Evolutionary conservation across 2,797 vertebrate species (phyloP).

Genomic region (Pseudopleuronectes americanus): DNA sequence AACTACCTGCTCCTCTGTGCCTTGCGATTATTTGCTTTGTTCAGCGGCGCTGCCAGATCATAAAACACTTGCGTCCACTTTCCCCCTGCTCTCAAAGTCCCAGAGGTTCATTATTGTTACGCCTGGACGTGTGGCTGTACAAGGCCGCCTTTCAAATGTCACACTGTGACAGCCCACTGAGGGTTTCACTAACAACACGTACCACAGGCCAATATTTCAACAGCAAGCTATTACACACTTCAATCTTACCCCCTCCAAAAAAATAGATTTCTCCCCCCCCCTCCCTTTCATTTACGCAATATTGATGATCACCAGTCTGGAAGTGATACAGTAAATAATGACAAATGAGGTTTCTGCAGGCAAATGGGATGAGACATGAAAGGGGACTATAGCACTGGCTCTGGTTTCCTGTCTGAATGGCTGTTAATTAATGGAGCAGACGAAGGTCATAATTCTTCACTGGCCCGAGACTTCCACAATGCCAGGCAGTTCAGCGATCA

Average conservation of each 20-base stretch:
- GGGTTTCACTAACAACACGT: slow-evolving; percentile 49
- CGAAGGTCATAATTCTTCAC: slow-evolving; percentile 70
- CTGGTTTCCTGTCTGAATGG: slow-evolving; percentile 82
- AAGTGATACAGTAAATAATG: slow-evolving; percentile 77
- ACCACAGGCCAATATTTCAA: slow-evolving; percentile 53
- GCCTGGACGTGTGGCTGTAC: slow-evolving; percentile 77
- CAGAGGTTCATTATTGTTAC: slow-evolving; percentile 76
- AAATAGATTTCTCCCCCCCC: too few relatives aligned
- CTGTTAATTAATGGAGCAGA: slow-evolving; percentile 84
- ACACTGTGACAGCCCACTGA: slow-evolving; percentile 64
- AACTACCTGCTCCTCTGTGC: slow-evolving; percentile 84
- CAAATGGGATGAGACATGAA: slow-evolving; percentile 81
- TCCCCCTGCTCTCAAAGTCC: slow-evolving; percentile 66
- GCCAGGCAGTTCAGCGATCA: slow-evolving; percentile 61
- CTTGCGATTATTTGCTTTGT: slow-evolving; percentile 84
- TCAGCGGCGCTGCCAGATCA: slow-evolving; percentile 76
- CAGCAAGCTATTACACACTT: slow-evolving; percentile 57
- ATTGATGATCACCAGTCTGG: slow-evolving; percentile 72
- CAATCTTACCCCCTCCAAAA: slow-evolving; percentile 34
- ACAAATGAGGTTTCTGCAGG: slow-evolving; percentile 77
- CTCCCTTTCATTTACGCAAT: slow-evolving; percentile 50
- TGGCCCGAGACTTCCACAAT: slow-evolving; percentile 57
- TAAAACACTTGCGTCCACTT: slow-evolving; percentile 80
- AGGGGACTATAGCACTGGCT: slow-evolving; percentile 74
- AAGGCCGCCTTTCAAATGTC: slow-evolving; percentile 68